Conservation (phyloP, 2,797 vertebrate genomes). For the Glyptemys insculpta region DNA sequence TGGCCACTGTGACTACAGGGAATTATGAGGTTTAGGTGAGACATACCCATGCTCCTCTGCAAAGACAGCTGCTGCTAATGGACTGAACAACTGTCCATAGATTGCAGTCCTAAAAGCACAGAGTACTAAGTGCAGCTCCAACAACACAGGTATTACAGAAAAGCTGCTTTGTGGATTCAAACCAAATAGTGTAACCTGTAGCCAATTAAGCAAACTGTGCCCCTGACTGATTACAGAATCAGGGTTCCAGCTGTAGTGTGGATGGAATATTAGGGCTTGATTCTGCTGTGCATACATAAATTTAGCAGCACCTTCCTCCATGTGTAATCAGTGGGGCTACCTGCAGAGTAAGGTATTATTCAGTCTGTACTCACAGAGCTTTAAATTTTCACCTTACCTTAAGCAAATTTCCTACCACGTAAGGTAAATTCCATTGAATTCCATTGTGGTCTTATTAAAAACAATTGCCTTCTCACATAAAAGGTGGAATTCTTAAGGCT, state of each 20-base stretch:
- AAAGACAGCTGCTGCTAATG: not conserved
- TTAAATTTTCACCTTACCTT: not conserved
- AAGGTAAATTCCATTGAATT: not conserved
- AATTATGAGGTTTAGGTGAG: not conserved
- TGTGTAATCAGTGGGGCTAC: not conserved
- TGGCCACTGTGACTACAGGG: not conserved
- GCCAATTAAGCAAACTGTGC: not conserved
- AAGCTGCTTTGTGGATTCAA: not conserved
- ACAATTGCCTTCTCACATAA: not conserved
- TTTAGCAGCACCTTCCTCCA: not conserved
- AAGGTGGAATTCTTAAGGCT: not conserved
- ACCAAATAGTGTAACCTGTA: not conserved
- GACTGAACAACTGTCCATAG: not conserved
- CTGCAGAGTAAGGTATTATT: not conserved
- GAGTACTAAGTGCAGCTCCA: too few species aligned
- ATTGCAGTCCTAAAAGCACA: not conserved
- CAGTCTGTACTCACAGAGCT: not conserved
- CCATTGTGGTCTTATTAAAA: not conserved
- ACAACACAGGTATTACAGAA: too few species aligned
- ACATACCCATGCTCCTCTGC: not conserved
- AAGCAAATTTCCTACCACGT: not conserved
- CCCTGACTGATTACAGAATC: not conserved
- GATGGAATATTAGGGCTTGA: not conserved
- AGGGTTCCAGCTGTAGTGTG: not conserved
- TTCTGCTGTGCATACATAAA: not conserved